Conservation (phyloP, 2,888 invertebrate genomes). For the Timema podura region DNA sequence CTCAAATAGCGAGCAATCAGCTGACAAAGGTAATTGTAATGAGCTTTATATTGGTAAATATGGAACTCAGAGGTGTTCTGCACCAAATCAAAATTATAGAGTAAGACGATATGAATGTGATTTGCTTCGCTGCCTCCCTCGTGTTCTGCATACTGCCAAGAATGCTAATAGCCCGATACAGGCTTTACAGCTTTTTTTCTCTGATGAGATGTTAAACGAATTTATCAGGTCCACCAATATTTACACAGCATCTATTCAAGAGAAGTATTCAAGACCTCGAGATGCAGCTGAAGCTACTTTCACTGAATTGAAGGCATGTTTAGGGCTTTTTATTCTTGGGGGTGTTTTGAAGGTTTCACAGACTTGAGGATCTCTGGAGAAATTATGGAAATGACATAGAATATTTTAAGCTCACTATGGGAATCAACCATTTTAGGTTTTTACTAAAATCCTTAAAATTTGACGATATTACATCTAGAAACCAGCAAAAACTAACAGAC, state of each 20-base stretch:
- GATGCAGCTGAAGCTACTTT: not conserved
- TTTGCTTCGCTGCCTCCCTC: not conserved
- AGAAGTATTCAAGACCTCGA: not conserved
- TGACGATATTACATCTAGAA: not conserved
- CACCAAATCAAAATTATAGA: not conserved
- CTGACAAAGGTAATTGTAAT: not conserved
- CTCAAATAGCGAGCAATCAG: not conserved
- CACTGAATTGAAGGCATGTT: conserved; percentile 4
- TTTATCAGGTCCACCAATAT: not conserved
- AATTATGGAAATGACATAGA: conserved; percentile 7
- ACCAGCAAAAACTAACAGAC: not conserved
- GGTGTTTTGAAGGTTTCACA: conserved; percentile 3
- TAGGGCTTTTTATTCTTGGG: not conserved
- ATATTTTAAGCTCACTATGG: not conserved
- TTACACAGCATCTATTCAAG: not conserved
- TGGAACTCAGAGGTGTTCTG: conserved; percentile 5
- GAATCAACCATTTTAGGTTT: not conserved
- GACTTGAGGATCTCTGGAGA: not conserved
- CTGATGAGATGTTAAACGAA: not conserved
- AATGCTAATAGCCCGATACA: not conserved
- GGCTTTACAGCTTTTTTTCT: not conserved
- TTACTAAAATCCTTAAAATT: not conserved
- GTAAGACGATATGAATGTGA: not conserved
- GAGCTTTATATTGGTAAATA: not conserved
- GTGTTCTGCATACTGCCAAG: not conserved